Base-by-base conservation (phyloP, 2,113 vertebrate species). In the Mormyrus iriodes region DNA sequence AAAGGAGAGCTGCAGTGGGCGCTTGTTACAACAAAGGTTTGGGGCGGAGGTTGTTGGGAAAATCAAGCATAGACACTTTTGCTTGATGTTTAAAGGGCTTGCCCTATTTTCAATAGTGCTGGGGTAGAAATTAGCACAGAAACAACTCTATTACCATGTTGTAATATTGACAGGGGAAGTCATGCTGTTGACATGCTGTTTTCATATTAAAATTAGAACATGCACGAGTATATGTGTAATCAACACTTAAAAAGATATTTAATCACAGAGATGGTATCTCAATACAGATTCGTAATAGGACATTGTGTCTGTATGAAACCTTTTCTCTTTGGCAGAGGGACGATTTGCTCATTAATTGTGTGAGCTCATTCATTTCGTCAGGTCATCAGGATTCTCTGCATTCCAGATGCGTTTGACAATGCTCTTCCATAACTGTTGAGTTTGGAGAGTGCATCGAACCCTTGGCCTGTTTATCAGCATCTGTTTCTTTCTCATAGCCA, bases 191-290 rank as follows among this genome's bases (percentile, higher is more conserved):
- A 44, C 53, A 84, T 61, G 44, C 86, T 84, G 42, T 84, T 90
- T 61, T 27, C 15, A 73, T 19, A 58, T 84, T 84, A 31, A 88
- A 88, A 88, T 83, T 86, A 90, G 65, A 79, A 31, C 51, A 13
- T 44, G 85, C n/a, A 35, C 4, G 6, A 69, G 89, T 39, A 49
- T 65, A 42, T 76, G 84, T 76, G 84, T 90, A 90, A 90, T 83
- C 86, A 65, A n/a, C 13, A 15, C 46, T 55, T 82, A 88, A 88
- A 88, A 17, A 61, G 69, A 27, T 55, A 24, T 88, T 48, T 88
- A 90, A 88, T 88, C 58, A 88, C 87, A 82, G 73, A 88, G 87
- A 84, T 58, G 48, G 42, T 90, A 84, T 82, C 88, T 61, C 31
- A 21, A 52, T 49, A 39, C 27, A 42, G 42, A 90, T 90, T 83